A percentile compares a stretch with the other conserved stretches of the same genome.
These are phyloP conservation scores for Hippopotamyrus pictus DNA, from an alignment of 2,797 vertebrate genomes.

Conservation along the genomic window DNA sequence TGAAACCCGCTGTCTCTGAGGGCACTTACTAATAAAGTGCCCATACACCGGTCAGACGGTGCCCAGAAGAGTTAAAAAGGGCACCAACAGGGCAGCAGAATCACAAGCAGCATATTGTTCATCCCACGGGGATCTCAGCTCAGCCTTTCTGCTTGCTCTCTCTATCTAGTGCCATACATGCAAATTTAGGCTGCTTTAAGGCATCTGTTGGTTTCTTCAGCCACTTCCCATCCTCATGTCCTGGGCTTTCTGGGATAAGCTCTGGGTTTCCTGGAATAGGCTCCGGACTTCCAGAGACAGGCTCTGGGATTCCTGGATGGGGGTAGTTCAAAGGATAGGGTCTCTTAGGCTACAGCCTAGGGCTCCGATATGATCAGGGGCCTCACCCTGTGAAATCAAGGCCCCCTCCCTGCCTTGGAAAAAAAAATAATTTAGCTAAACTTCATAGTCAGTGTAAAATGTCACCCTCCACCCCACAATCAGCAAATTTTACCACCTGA, in stretches of 20 bases:
- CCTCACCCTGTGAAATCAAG: not conserved
- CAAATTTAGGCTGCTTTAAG: not conserved
- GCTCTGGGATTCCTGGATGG: not conserved
- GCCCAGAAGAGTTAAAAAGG: not conserved
- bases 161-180: not conserved
- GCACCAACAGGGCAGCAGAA: not conserved
- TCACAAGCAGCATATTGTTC: not conserved
- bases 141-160: not conserved
- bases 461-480: not conserved
- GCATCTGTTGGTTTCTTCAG: not conserved
- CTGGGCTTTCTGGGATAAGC: not conserved
- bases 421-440: not conserved
- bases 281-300: not conserved
- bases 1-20: not conserved
- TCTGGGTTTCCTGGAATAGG: no score
- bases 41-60: not conserved
- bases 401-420: not conserved
- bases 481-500: not conserved
- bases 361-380: not conserved
- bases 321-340: not conserved
- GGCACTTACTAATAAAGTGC: not conserved
- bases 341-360: not conserved
- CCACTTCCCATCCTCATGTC: not conserved
- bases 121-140: not conserved
- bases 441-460: not conserved